Conservation (phyloP, 2,888 invertebrate genomes). For the Drosophila nigricruria region DNA sequence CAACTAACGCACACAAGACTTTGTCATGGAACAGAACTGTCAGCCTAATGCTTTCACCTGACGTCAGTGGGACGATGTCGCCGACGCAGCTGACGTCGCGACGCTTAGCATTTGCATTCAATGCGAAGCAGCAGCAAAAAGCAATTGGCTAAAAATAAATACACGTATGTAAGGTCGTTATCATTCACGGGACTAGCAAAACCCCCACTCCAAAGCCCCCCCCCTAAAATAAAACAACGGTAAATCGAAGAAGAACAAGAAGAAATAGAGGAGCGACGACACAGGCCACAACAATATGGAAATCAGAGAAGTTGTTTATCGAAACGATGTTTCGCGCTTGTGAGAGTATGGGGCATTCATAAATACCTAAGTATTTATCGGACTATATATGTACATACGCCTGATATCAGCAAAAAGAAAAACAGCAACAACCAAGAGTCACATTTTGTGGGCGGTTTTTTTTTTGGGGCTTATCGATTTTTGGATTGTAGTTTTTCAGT, state of each 20-base stretch:
- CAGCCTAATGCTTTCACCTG: slow-evolving; percentile 46
- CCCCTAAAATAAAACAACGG: neutral
- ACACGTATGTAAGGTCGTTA: slow-evolving; percentile 45
- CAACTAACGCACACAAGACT: neutral
- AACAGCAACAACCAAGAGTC: slow-evolving; percentile 5
- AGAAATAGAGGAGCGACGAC: slow-evolving; percentile 10
- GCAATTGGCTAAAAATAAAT: slow-evolving; percentile 52
- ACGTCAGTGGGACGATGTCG: slow-evolving; percentile 30
- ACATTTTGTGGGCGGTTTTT: slow-evolving; percentile 37
- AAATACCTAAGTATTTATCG: slow-evolving; percentile 33
- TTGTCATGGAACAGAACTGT: slow-evolving; percentile 2
- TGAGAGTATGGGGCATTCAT: slow-evolving; percentile 19
- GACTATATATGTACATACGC: neutral
- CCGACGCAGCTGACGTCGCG: slow-evolving; percentile 6
- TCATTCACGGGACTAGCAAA: slow-evolving; percentile 25
- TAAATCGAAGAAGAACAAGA: slow-evolving; percentile 14
- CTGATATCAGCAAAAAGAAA: slow-evolving; percentile 18
- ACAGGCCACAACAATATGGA: slow-evolving; percentile 53
- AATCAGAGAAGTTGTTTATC: slow-evolving; percentile 56
- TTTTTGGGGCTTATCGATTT: slow-evolving; percentile 41
- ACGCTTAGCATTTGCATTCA: slow-evolving; percentile 44
- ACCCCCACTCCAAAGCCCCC: neutral
- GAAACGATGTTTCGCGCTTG: slow-evolving; percentile 29
- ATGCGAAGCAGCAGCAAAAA: slow-evolving; percentile 39
- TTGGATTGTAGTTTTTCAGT: slow-evolving; percentile 7